Base-by-base conservation (phyloP, 1,140 invertebrate species). In the Drosophila ohnishii region DNA sequence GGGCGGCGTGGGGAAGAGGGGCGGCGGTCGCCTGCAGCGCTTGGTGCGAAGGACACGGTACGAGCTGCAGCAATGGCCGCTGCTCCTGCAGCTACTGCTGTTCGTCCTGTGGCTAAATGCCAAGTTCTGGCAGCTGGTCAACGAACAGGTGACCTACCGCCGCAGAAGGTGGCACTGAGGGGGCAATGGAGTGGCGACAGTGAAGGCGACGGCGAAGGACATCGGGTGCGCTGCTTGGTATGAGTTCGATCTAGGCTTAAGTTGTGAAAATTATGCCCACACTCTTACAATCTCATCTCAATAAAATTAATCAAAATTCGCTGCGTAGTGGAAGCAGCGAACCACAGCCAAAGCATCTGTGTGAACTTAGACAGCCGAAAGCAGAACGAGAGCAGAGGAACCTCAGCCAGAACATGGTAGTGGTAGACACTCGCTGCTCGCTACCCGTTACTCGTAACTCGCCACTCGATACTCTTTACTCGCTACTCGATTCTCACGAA, bases 81-180 rank as follows among this genome's bases (percentile, higher is more conserved):
- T 90, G 40, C 78, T 91, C n/a, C 71, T 90, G 71, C 87, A 90
- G 45, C 56, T 91, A 53, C 57, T 91, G 13, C 58, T 88, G 37
- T 69, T 91, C 14, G 37, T 91, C 32, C 55, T 91, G 9, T 91
- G 90, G 90, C 59, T 91, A 32, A 83, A 90, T 22, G 79, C 56
- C 45, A 91, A 86, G 42, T 89, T 91, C 74, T 91, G 90, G 90
- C 76, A 86, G 73, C 67, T 91, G 25, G 76, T 83, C 13, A 63
- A 82, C 64, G 78, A 91, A 22, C 77, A 82, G 42, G 58, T 85
- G 50, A 75, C 74, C 75, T 72, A 72, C 44, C 79, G 72, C 11
- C 63, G 83, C 50, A 47, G 76, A 35, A 80, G 80, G 48, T 90
- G 83, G 66, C 67, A 83, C 22, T 90, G 45, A 73, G 34, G 32